Base-by-base conservation (phyloP, 2,888 invertebrate genomes). In the Cecidostiba fungosa region DNA sequence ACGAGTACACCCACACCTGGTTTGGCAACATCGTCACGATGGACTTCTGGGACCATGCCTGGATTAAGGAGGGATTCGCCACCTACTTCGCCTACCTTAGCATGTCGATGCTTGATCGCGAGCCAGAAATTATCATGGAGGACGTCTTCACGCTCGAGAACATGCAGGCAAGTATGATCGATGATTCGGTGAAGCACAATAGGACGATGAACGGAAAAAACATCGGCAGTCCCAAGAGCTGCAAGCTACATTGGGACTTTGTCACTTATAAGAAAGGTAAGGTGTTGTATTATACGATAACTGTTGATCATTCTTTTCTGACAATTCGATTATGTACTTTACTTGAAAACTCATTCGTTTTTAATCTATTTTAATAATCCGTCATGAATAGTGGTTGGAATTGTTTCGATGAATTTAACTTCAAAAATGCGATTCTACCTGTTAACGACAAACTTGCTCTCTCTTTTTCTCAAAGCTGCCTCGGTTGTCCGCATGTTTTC, bases 51-150 rank as follows among this genome's bases (percentile, higher is more conserved):
- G 94, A 95, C 19, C 95, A 95, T 88, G 93, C 95, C 12, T 96
- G 96, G 96, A 93, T 96, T n/a, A 96, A 96, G 89, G 96, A 96
- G 92, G 97, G 97, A 0, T 97, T 97, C 91, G 96, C 97, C 3
- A 91, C 93, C 39, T 95, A 94, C 89, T 93, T 95, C 47, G 93
- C 94, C 87, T 94, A 94, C 88, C 85, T 92, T 4, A 73, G 85
- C 5, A 78, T 89, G 8, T 85, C 90, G n/a, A 23, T 6, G 70
- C 91, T 92, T 5, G 90, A 93, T 70, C 93, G 94, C 3, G n/a
- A 39, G 12, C 72, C 72, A 1, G 88, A 92, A 0, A 94, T 94
- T 92, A 91, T 94, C 0, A 94, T 95, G 93, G 94, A 94, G 93
- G 94, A 95, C 50, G 94, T 95, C 89, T 95, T 94, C 72, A 94